Evolutionary conservation across 2,797 vertebrate species (phyloP).

Genomic region (Acrossocheilus wenchowensis): DNA sequence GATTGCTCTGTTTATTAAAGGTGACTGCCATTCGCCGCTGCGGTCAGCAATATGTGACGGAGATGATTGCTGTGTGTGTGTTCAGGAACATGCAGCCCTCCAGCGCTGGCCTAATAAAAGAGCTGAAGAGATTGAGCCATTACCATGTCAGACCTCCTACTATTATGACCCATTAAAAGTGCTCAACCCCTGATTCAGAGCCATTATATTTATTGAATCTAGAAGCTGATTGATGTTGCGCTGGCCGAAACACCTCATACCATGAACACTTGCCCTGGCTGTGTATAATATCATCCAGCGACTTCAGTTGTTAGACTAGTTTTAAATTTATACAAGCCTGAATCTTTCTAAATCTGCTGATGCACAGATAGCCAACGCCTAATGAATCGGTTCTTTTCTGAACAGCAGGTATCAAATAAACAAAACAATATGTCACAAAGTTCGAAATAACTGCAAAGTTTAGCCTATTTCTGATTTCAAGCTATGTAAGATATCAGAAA

Average conservation of each 20-base stretch:
- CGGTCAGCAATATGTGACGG: conserved; percentile 69
- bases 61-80: conserved; percentile 71
- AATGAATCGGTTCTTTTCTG: not conserved
- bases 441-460: no score
- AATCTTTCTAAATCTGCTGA: not conserved
- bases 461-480: no score
- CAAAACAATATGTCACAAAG: no score
- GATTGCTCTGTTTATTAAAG: conserved; percentile 80
- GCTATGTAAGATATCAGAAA: no score
- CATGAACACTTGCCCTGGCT: conserved; percentile 59
- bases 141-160: conserved; percentile 80
- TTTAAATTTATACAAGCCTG: not conserved
- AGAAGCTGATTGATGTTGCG: conserved; percentile 70
- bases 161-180: conserved; percentile 79
- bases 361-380: not conserved
- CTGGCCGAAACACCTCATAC: conserved; percentile 56
- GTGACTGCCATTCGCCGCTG: conserved; percentile 55
- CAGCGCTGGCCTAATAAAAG: conserved; percentile 73
- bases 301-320: not conserved
- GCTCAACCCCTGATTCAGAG: conserved; percentile 74
- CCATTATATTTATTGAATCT: conserved; percentile 83
- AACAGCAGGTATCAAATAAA: no score
- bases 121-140: conserved; percentile 72
- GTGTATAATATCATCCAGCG: conserved; percentile 37
- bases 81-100: conserved; percentile 62